These are phyloP conservation scores for Spilogale gracilis DNA, from an alignment of 2,113 vertebrate genomes.

Conservation along the genomic window DNA sequence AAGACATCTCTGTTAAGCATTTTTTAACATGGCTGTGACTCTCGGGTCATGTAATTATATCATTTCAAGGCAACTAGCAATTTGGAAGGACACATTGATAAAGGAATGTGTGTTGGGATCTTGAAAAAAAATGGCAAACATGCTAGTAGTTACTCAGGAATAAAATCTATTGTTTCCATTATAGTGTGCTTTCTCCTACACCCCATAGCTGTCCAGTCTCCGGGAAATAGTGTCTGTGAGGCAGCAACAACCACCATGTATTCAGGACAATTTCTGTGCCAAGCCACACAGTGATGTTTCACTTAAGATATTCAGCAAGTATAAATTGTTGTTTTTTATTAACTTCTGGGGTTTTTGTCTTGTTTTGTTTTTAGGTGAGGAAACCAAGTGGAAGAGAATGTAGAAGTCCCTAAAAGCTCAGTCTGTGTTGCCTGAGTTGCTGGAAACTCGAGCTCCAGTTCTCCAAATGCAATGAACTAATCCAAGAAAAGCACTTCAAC, in stretches of 20 bases:
- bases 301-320: not conserved
- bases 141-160: not conserved
- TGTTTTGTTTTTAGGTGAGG: not conserved
- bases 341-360: not conserved
- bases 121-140: not conserved
- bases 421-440: not conserved
- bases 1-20: not conserved
- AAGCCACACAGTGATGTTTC: not conserved
- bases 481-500: not conserved
- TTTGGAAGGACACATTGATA: not conserved
- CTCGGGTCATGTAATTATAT: not conserved
- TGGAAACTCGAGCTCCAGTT: not conserved
- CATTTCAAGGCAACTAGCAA: not conserved
- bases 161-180: slow-evolving; percentile 20
- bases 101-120: not conserved
- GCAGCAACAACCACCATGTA: not conserved
- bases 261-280: not conserved
- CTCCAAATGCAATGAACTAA: not conserved
- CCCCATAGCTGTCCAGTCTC: not conserved
- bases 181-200: not conserved
- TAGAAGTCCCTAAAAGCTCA: not conserved
- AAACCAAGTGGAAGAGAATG: not conserved
- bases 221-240: not conserved
- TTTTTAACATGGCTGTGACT: not conserved
- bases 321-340: not conserved